phyloP scores from a whole-genome alignment of 1,140 invertebrate genomes.

The Neodiprion virginianus region DNA sequence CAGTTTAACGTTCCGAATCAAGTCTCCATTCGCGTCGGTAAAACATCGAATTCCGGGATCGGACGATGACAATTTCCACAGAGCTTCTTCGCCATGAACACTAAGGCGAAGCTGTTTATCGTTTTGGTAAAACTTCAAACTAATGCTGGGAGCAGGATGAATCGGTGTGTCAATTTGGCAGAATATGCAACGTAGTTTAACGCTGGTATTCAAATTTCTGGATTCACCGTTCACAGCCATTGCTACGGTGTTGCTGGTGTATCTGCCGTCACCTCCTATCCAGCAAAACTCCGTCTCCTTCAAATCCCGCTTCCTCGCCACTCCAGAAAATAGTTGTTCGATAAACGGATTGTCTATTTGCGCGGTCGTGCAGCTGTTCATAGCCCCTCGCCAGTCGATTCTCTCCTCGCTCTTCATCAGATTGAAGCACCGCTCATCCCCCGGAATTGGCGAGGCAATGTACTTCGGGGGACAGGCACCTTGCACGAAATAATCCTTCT shows the following conservation, averaged over 20 bases:
- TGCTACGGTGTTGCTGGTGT: constrained; percentile 5
- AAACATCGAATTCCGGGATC: constrained; percentile 47
- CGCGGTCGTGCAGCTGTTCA: constrained; percentile 2
- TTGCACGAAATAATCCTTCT: constrained; percentile 30
- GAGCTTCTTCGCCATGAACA: constrained; percentile 41
- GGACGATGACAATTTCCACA: constrained; percentile 39
- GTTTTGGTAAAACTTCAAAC: constrained; percentile 32
- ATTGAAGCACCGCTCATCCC: constrained; percentile 28
- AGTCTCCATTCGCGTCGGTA: constrained; percentile 41
- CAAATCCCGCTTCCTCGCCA: not conserved
- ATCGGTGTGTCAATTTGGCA: not conserved
- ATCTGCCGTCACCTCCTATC: constrained; percentile 5
- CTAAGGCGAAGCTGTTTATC: constrained; percentile 35
- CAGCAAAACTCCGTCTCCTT: constrained; percentile 2
- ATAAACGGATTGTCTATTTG: constrained; percentile 8
- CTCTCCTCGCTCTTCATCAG: constrained; percentile 21
- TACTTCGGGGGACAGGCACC: constrained; percentile 41
- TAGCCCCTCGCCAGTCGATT: constrained; percentile 26
- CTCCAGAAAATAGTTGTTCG: not conserved
- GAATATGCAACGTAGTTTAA: not conserved
- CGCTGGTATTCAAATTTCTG: not conserved
- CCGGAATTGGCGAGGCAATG: constrained; percentile 33
- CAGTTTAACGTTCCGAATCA: constrained; percentile 35
- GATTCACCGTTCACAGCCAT: not conserved
- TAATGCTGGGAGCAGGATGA: not conserved